Base-by-base conservation (phyloP, 2,113 vertebrate species). In the Engraulis encrasicolus region DNA sequence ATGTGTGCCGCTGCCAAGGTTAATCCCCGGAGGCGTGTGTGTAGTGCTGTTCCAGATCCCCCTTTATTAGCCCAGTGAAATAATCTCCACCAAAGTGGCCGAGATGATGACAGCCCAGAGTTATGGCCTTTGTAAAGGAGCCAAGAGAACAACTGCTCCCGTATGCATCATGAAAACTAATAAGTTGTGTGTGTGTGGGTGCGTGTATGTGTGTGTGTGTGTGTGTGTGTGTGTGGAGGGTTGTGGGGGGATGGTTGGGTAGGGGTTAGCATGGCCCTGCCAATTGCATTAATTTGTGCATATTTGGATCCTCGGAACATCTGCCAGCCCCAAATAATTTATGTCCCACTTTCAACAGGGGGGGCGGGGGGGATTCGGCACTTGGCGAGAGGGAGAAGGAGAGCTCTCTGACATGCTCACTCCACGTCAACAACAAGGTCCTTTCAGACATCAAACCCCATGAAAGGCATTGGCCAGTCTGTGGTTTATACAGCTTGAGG, bases 271-370 rank as follows among this genome's bases (percentile, higher is more conserved):
- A n/a, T n/a, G n/a, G n/a, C n/a, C 31, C 93, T 93, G 82, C 85
- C 86, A 92, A 90, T 86, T 85, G 88, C 84, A 85, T 92, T 89
- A 89, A 94, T 92, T 94, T 94, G 91, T 94, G 93, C 92, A 93
- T 93, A 94, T 93, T 93, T 93, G 92, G 92, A 91, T 91, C 78
- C 66, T 80, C 37, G 84, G n/a, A 91, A 91, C 90, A 92, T 89
- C 89, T 92, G 92, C 92, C 87, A 82, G 88, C 82, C 83, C 90
- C 92, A 85, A 89, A 93, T 91, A 92, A 91, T 92, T 94, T 78
- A 92, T 89, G 85, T 87, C 85, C 86, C 85, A 89, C 86, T 90
- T 92, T 91, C 87, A 81, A 90, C 82, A 84, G 86, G 82, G 91
- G 89, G 87, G 83, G 91, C 79, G 38, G 58, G 4, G 9, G n/a